Evolutionary conservation across 2,797 vertebrate species (phyloP).

Genomic region (Oceanodroma leucorhoa): DNA sequence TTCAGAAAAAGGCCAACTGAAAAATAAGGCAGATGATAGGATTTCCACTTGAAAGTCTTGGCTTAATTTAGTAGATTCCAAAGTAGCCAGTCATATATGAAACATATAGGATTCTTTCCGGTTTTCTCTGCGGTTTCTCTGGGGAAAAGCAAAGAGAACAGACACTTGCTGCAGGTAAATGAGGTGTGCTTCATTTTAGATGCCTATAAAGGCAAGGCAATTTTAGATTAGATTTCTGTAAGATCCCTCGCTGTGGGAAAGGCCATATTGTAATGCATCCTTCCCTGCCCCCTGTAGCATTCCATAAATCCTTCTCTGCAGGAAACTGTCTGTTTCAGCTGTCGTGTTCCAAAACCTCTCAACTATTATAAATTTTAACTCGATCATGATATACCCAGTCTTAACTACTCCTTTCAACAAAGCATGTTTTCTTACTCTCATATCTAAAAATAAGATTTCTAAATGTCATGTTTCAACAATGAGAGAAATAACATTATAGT

Average conservation of each 20-base stretch:
- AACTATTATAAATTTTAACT: background rate
- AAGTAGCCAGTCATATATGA: background rate
- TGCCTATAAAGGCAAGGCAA: background rate
- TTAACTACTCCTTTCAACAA: background rate
- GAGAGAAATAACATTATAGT: background rate
- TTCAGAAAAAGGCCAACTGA: background rate
- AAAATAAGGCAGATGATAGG: background rate
- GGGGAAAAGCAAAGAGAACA: background rate
- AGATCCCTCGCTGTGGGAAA: conserved; percentile 32
- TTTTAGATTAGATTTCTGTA: conserved; percentile 25
- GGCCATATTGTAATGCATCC: conserved; percentile 3
- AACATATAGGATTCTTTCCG: background rate
- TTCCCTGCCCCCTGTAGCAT: conserved; percentile 17
- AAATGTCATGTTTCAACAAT: background rate
- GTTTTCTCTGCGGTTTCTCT: background rate
- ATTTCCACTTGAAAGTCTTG: background rate
- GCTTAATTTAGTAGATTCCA: background rate
- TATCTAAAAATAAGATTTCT: background rate
- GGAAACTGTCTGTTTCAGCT: conserved; percentile 20
- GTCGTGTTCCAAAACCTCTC: background rate
- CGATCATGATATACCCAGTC: background rate
- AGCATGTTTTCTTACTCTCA: background rate
- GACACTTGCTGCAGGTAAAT: background rate
- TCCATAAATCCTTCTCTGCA: conserved; percentile 51
- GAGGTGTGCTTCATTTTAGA: background rate